Base-by-base conservation (phyloP, 2,888 invertebrate species). In the Macrosoma leucophasiata region DNA sequence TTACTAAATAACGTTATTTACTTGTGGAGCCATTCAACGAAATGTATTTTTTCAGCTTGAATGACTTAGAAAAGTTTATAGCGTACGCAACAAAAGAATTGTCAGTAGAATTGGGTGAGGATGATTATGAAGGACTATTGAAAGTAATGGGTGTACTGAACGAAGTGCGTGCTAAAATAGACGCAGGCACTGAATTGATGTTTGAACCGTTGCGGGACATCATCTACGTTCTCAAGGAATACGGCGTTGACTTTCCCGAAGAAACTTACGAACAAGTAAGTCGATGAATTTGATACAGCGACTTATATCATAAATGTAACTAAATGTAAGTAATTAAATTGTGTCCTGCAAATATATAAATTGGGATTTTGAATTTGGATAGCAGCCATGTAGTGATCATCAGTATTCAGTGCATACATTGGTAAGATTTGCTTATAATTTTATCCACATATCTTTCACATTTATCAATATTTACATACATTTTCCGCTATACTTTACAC, bases 131-230 rank as follows among this genome's bases (percentile, higher is more conserved):
- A 10, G 93, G 91, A 0, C 81, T 98, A 2, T 84, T 97, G 1
- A 86, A 88, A 32, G 91, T 96, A 21, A 95, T 98, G 89, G 89
- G 91, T 7, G 91, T 93, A 46, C 79, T 98, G 21, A 89, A 92
- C n/a, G 89, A 91, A 52, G 96, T 97, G 43, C 86, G 91, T 9
- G 92, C 92, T 48, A 82, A 87, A 20, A 84, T 88, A 15, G 84
- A 82, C 33, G 67, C 71, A 2, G 75, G 71, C 22, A 96, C 96
- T 1, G 96, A 96, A 50, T 88, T 86, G 21, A 95, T 96, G 93
- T 97, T 97, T 64, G 94, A 93, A 15, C 96, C 96, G 0, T 76
- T 97, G 1, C 90, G 92, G 41, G 91, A 94, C 50, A 94, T 93
- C 23, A 94, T 97, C 28, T 91, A 95, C 40, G 84, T 97, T 6